Conservation (phyloP, 2,797 vertebrate genomes). For the Sorex maritimensis region DNA sequence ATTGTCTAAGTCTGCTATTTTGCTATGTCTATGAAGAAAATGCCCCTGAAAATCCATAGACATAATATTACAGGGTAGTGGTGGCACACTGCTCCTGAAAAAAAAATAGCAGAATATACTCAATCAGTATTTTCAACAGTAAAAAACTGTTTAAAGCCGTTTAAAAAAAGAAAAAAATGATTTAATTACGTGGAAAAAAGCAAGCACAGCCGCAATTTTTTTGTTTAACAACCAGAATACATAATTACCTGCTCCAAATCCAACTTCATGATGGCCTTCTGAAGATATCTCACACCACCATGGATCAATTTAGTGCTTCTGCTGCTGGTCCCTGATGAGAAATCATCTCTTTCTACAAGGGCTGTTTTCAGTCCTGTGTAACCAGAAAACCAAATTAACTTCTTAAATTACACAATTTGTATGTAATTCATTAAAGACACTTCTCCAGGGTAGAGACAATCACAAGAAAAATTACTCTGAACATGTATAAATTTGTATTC, state of each 20-base stretch:
- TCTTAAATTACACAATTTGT: slow-evolving; percentile 93
- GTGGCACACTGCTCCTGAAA: slow-evolving; percentile 49
- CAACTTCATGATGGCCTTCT: slow-evolving; percentile 98
- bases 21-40: slow-evolving; percentile 62
- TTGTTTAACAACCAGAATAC: slow-evolving; percentile 91
- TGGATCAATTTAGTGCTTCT: slow-evolving; percentile 98
- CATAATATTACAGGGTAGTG: not conserved
- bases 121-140: slow-evolving; percentile 57
- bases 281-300: slow-evolving; percentile 98
- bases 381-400: slow-evolving; percentile 94
- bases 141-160: slow-evolving; percentile 72
- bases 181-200: slow-evolving; percentile 85
- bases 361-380: slow-evolving; percentile 96
- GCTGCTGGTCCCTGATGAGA: slow-evolving; percentile 98
- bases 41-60: not conserved
- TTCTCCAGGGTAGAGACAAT: slow-evolving; percentile 92
- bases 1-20: slow-evolving; percentile 72
- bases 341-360: slow-evolving; percentile 96
- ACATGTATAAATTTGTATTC: slow-evolving; percentile 93
- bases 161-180: not conserved
- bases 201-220: slow-evolving; percentile 81
- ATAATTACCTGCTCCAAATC: slow-evolving; percentile 99
- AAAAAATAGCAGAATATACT: slow-evolving; percentile 33
- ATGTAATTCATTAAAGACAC: slow-evolving; percentile 93
- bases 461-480: slow-evolving; percentile 92